These are phyloP conservation scores for Centroberyx gerrardi DNA, from an alignment of 2,797 vertebrate genomes.

Conservation along the genomic window DNA sequence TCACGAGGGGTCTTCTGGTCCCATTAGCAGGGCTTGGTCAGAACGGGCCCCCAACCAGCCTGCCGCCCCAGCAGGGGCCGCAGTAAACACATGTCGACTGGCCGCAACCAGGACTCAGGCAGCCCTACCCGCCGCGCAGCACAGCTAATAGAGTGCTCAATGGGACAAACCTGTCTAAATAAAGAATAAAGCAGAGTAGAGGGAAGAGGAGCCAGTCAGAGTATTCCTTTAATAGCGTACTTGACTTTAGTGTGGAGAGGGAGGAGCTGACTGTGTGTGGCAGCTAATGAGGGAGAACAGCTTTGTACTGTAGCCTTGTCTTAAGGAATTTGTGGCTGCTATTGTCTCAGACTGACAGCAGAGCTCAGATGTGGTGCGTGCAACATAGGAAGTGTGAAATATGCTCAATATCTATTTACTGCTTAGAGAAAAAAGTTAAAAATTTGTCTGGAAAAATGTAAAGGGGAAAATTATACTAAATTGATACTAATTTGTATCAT, in stretches of 20 bases:
- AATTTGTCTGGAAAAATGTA: conserved; percentile 25
- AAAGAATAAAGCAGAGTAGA: conserved; percentile 76
- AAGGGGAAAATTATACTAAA: neutral
- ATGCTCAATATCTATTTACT: conserved; percentile 5
- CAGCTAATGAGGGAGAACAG: conserved; percentile 72
- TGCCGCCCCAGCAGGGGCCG: conserved; percentile 83
- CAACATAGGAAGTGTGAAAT: conserved; percentile 33
- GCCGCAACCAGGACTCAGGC: conserved; percentile 80
- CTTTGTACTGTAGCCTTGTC: conserved; percentile 59
- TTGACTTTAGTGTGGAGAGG: conserved; percentile 69
- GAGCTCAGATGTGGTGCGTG: conserved; percentile 37
- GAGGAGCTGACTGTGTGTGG: conserved; percentile 69
- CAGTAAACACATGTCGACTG: conserved; percentile 88
- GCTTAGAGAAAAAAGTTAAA: conserved; percentile 1
- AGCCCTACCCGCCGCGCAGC: conserved; percentile 73
- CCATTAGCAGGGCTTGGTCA: conserved; percentile 85
- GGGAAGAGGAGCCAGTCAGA: conserved; percentile 68
- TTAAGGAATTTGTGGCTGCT: conserved; percentile 59
- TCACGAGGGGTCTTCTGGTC: conserved; percentile 80
- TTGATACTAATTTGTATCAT: neutral
- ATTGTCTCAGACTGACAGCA: conserved; percentile 73
- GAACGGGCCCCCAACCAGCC: conserved; percentile 80
- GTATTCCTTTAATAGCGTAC: conserved; percentile 72
- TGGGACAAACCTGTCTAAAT: conserved; percentile 82
- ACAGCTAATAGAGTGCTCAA: conserved; percentile 80